Evolutionary conservation across 2,113 vertebrate genomes (phyloP).

Genomic region (Hystrix cristata): DNA sequence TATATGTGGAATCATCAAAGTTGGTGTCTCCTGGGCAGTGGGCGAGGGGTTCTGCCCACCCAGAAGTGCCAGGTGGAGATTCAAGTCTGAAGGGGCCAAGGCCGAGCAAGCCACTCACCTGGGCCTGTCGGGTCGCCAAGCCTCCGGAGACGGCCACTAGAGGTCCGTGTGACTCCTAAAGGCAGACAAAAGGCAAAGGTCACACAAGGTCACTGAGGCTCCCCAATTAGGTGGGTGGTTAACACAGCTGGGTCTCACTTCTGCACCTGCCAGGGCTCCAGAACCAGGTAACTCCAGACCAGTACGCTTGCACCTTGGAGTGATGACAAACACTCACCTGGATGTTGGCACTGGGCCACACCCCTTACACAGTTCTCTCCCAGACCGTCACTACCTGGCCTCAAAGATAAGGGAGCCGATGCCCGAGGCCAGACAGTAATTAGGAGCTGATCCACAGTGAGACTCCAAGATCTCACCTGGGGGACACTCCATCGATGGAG

Average conservation of each 20-base stretch:
- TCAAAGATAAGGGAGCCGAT: background rate
- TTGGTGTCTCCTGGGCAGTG: rapidly evolving
- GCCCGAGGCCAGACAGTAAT: background rate
- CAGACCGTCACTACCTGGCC: rapidly evolving
- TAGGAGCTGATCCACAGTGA: background rate
- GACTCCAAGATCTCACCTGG: background rate
- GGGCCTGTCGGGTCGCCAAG: slow-evolving; percentile 83
- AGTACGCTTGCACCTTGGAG: background rate
- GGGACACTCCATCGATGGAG: rapidly evolving
- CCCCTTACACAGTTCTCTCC: background rate
- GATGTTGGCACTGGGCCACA: background rate
- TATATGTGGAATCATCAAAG: background rate
- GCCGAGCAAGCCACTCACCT: slow-evolving; percentile 80
- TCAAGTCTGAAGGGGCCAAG: rapidly evolving
- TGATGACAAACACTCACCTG: background rate
- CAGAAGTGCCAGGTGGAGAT: background rate
- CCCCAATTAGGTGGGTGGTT: background rate
- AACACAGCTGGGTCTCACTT: rapidly evolving
- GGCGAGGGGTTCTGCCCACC: background rate
- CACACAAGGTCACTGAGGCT: background rate
- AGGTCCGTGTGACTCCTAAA: slow-evolving; percentile 86
- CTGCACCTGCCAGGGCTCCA: background rate
- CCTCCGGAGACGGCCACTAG: slow-evolving; percentile 86
- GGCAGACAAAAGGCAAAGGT: slow-evolving; percentile 69
- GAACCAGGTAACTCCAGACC: background rate